Base-by-base conservation (phyloP, 2,113 vertebrate genomes). In the Cottus gobio region DNA sequence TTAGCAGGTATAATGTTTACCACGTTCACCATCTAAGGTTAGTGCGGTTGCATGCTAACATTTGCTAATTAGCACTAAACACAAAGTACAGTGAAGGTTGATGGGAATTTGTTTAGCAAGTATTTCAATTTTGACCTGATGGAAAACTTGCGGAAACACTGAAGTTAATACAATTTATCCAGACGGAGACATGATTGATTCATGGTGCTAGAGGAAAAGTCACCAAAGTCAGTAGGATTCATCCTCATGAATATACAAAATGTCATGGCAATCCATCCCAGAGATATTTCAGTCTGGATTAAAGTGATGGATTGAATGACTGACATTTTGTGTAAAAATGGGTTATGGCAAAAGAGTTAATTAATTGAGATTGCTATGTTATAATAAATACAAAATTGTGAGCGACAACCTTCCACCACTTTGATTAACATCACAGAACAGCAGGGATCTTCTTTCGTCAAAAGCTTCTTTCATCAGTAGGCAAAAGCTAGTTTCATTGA, bases 391-490 rank as follows among this genome's bases (percentile, higher is more conserved):
- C 28, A 39, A 46, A 13, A 57, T 22, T 6, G 9, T 63, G 22
- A 60, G 31, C 60, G 2, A 68, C 74, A 74, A 42, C n/a, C 36
- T 68, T 62, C 15, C 37, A 24, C 4, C 26, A 36, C 11, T 18
- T 54, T 63, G 8, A 60, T 5, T n/a, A 65, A 31, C 24, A 15
- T 46, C 34, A 57, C 56, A 34, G 10, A 3, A 56, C n/a, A 56
- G 10, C 24, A 26, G n/a, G 52, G 52, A 24, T 11, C n/a, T 24
- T 56, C 13, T 72, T 63, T 61, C 73, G 50, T 77, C 77, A 79
- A 61, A 65, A 81, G 24, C 79, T 60, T 36, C 48, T 86, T 85
- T 87, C 82, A 87, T 91, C 87, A 87, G 76, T 30, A 42, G 16
- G 26, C 24, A 54, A 79, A 85, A 83, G 74, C 80, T 85, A 36